Evolutionary conservation across 2,113 vertebrate genomes (phyloP), one percentile per base, ranked within the genome.

Genomic region (Sinocyclocheilus rhinocerous): DNA sequence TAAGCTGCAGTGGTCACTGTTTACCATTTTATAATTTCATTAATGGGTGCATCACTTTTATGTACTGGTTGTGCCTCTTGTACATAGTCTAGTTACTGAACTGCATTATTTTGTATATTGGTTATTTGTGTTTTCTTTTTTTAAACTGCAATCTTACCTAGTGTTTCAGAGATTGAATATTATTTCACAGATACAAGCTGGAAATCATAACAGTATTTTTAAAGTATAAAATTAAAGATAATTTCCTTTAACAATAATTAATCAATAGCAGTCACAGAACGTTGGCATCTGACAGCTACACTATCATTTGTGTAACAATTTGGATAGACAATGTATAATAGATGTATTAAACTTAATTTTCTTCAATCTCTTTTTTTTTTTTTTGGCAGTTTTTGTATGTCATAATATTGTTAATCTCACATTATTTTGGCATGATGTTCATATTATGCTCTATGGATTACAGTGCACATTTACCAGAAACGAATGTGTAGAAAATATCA

Each of bases 271-370:
- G 75, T 65, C 39, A 13, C 20, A 57, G 55, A 79, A 7, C 26
- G 29, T 67, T 10, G 29, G 33, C 70, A 29, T 61, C 65, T 63
- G 72, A 11, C 8, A 45, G 16, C 33, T 26, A 77, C 7, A 8
- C 8, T 42, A 39, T 6, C 6, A 4, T 20, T 8, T 89, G 61
- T 89, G 42, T 29, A 48, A 76, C 48, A 26, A 42, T 89, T 84
- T 87, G 85, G 81, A 84, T 89, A 78, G 84, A 45, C 9, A 45
- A 81, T 80, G 33, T 45, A 63, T 5, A n/a, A 63, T 5, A 45
- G 33, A 6, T 81, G 57, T 45, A 81, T 65, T 81, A 45, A 80
- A 81, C 78, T 18, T 26, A 20, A 45, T 26, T 81, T 79, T 65
- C 15, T 36, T 4, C 36, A 5, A 6, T 36, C 33, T 36, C n/a